Conservation (phyloP, 2,888 invertebrate genomes). For the Cacoxenus indagator region DNA sequence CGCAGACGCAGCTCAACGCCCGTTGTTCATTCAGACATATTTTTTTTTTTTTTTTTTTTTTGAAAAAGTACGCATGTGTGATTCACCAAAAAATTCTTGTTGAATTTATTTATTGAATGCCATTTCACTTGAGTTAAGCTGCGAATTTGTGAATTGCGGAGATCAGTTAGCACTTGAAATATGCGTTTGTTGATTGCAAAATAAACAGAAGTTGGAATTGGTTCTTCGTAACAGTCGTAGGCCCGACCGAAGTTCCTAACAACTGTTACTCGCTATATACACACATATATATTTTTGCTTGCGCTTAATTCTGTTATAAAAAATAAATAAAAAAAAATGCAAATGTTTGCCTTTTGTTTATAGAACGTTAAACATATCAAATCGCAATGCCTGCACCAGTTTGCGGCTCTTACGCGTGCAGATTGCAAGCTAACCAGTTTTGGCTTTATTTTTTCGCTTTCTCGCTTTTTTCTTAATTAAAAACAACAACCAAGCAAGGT, state of each 20-base stretch:
- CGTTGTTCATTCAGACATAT: neutral
- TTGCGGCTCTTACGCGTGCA: neutral
- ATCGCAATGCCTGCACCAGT: neutral
- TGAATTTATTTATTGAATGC: no score
- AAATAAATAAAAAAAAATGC: neutral
- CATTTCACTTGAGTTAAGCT: no score
- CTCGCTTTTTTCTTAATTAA: conserved; percentile 30
- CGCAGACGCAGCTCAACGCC: conserved; percentile 11
- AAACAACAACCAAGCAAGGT: conserved; percentile 39
- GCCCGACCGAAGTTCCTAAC: no score
- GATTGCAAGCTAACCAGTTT: conserved; percentile 16
- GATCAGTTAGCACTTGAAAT: no score
- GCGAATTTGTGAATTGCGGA: no score
- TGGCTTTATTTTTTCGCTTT: conserved; percentile 13
- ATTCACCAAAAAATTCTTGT: neutral
- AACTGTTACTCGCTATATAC: no score
- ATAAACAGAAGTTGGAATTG: no score
- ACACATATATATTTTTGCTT: neutral
- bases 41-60: no score
- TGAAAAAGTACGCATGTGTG: neutral
- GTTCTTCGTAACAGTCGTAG: no score
- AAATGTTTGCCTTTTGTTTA: neutral
- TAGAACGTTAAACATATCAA: neutral
- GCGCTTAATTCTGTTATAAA: neutral
- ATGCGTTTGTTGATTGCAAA: no score